A percentile compares a stretch with the other conserved stretches of the same genome.
phyloP scores from a whole-genome alignment of 64 coral and sea anemone genomes.

The Montipora sp. region DNA sequence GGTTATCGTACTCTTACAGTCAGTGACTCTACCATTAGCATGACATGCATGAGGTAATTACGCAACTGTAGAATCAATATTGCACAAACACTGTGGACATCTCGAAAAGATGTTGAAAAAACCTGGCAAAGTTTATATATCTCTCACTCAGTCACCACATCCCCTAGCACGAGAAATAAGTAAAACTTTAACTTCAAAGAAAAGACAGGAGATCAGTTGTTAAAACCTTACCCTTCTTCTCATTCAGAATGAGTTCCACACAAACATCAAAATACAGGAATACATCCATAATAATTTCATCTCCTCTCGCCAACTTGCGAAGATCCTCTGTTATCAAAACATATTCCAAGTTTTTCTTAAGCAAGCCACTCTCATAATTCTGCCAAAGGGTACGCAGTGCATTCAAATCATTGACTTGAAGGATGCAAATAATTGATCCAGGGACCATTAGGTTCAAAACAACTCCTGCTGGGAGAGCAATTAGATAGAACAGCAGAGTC shows the following conservation, averaged over 20 bases:
- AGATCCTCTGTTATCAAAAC: constrained; percentile 62
- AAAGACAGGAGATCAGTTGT: too few relatives aligned
- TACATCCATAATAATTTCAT: constrained; percentile 30
- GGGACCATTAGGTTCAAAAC: background rate
- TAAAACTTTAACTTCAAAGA: too few relatives aligned
- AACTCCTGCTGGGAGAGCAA: constrained; percentile 54
- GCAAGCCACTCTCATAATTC: constrained; percentile 27
- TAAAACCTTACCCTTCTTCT: constrained; percentile 7
- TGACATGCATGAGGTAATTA: too few relatives aligned
- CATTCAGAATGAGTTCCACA: constrained; percentile 28
- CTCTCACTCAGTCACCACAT: too few relatives aligned
- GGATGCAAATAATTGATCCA: constrained; percentile 41
- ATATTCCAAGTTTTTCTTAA: constrained; percentile 34
- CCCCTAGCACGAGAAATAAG: too few relatives aligned
- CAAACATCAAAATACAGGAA: constrained; percentile 43
- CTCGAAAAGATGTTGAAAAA: too few relatives aligned
- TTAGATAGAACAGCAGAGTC: background rate
- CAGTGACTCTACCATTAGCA: too few relatives aligned
- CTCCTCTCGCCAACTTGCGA: background rate
- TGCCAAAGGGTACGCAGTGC: constrained; percentile 38
- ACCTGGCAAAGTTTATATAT: too few relatives aligned
- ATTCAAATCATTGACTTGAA: constrained; percentile 37
- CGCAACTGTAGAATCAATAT: too few relatives aligned
- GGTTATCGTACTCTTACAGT: too few relatives aligned
- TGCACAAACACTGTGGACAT: too few relatives aligned